Percentiles rank a stretch among this genome's conserved stretches.
These are phyloP conservation scores for Serinus canaria DNA, from an alignment of 2,113 vertebrate genomes.

Conservation along the genomic window DNA sequence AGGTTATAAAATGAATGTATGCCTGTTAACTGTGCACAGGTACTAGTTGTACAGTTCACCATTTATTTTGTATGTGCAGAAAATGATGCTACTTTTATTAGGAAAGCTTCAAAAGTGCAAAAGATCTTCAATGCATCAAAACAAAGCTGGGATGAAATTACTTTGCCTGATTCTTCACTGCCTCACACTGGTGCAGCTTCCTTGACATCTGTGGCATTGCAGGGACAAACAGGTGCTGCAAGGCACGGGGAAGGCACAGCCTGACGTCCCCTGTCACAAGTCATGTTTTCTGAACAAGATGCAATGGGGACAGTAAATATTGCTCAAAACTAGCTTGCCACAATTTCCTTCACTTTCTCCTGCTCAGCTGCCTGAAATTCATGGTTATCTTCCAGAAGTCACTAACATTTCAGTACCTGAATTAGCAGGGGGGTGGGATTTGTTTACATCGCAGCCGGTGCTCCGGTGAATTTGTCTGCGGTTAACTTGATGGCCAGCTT, in stretches of 20 bases:
- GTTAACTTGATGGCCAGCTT: slow-evolving; percentile 22
- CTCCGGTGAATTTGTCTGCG: neutral
- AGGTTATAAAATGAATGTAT: neutral
- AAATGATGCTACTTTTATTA: neutral
- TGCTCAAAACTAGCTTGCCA: neutral
- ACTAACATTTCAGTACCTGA: neutral
- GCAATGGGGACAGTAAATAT: neutral
- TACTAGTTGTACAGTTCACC: neutral
- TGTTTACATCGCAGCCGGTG: neutral
- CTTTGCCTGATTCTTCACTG: neutral
- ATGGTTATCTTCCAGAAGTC: neutral
- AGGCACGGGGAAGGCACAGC: neutral
- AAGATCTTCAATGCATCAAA: neutral
- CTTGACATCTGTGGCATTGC: neutral
- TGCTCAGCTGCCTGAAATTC: neutral
- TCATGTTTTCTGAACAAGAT: neutral
- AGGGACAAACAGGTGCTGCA: neutral
- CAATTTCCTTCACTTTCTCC: neutral
- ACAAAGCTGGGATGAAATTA: neutral
- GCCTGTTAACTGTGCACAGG: neutral
- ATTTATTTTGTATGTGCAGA: neutral
- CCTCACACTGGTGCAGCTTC: neutral
- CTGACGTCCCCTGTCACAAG: neutral
- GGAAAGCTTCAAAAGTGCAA: neutral
- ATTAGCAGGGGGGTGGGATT: neutral